Base-by-base conservation (phyloP, 2,888 invertebrate genomes). In the Xestoiulus laeticollis region DNA sequence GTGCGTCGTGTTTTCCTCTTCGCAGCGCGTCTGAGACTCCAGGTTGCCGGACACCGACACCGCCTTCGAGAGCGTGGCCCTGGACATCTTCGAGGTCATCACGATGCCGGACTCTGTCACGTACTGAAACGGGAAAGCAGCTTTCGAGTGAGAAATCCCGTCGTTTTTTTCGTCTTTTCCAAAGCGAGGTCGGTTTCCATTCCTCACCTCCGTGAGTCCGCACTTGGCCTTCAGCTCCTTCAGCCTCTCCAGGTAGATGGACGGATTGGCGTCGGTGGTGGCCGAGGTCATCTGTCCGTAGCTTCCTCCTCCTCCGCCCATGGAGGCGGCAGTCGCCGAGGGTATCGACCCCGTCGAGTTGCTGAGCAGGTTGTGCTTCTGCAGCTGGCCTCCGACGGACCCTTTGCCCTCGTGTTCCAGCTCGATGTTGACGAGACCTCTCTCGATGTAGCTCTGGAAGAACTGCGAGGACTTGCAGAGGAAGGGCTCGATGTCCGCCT, bases 361-460 rank as follows among this genome's bases (percentile, higher is more conserved):
- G 59, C 87, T 86, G 4, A 88, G 33, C 19, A 44, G 59, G 26
- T 32, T 88, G 26, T 87, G 88, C 38, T 44, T 48, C 38, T 59
- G 48, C 19, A 86, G 59, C 4, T 38, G 44, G 33, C 43, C 68
- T 10, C 59, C 59, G 12, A n/a, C 5, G n/a, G 85, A 84, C 48
- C 59, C 38, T 68, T 88, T 88, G n/a, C 90, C 89, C 82, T 90
- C 90, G 33, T 92, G 90, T 89, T 94, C 93, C 53, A 90, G 90
- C 88, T 94, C 94, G 48, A 95, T 95, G 87, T 94, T 93, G 89
- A 94, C 94, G 89, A 97, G 92, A 0, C 96, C 96, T 86, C 95
- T 94, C 91, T 96, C 95, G 90, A 97, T 96, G 91, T 96, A 97
- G 91, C 96, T 95, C 91, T 96, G 96, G 93, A 97, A 97, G 92